These are phyloP conservation scores for Rotaria sp. DNA, from an alignment of 2,888 invertebrate genomes.

Conservation along the genomic window DNA sequence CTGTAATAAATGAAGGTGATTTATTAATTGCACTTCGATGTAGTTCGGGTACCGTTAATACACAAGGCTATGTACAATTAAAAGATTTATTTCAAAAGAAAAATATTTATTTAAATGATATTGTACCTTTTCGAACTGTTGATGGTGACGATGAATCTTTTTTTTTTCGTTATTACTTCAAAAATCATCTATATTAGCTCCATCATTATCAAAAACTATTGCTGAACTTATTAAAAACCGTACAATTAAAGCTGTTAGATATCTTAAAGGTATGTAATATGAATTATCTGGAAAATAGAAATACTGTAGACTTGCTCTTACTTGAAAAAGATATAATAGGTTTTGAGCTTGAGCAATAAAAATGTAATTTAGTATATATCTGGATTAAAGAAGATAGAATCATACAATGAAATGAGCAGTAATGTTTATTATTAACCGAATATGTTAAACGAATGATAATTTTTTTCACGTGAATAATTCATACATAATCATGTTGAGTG, in stretches of 20 bases:
- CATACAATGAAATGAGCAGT: too few species aligned
- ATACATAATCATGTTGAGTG: too few species aligned
- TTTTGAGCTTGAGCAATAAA: too few species aligned
- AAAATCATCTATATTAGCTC: not conserved
- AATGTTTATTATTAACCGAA: too few species aligned
- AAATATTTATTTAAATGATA: slow-evolving; percentile 21
- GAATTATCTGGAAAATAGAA: too few species aligned
- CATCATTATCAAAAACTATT: not conserved
- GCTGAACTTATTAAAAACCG: not conserved
- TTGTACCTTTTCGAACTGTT: not conserved
- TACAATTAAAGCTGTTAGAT: not conserved
- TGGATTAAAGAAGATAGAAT: too few species aligned
- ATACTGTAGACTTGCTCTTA: too few species aligned
- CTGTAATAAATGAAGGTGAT: not conserved
- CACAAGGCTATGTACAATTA: not conserved
- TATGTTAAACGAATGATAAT: too few species aligned
- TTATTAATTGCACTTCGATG: not conserved
- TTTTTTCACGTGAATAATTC: too few species aligned
- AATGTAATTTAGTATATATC: too few species aligned
- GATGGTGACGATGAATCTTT: not conserved
- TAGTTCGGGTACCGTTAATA: slow-evolving; percentile 6
- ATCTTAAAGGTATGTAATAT: not conserved
- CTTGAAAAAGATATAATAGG: too few species aligned
- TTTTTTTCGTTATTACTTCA: not conserved
- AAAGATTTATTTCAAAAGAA: slow-evolving; percentile 20